These are phyloP conservation scores for Geotrypetes seraphini DNA, from an alignment of 2,797 vertebrate species.

Conservation along the genomic window DNA sequence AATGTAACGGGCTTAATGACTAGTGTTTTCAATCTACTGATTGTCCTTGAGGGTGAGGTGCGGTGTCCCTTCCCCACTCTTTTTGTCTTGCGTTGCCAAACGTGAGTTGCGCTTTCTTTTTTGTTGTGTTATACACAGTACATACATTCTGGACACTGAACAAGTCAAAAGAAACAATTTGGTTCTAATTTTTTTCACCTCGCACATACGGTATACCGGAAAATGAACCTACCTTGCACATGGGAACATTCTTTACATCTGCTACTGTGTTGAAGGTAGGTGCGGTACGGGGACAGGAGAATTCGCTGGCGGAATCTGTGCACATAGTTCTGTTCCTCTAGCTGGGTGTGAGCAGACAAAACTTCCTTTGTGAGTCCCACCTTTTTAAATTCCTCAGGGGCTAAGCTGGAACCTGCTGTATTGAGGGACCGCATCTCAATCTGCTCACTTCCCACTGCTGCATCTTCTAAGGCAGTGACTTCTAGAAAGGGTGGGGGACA, in stretches of 20 bases:
- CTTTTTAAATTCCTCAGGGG: constrained; percentile 48
- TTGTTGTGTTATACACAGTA: too few relatives aligned
- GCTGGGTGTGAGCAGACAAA: constrained; percentile 77
- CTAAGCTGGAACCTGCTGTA: constrained; percentile 1
- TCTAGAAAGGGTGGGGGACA: constrained; percentile 56
- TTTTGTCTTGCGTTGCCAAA: too few relatives aligned
- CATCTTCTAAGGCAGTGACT: constrained; percentile 62
- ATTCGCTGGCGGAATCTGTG: constrained; percentile 68
- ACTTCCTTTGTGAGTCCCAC: constrained; percentile 73
- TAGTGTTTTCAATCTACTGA: too few relatives aligned
- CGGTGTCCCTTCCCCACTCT: too few relatives aligned
- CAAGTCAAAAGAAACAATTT: too few relatives aligned
- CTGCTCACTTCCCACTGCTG: constrained; percentile 53
- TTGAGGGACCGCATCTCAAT: constrained; percentile 30
- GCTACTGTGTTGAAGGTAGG: constrained; percentile 63
- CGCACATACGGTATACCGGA: too few relatives aligned
- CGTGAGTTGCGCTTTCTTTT: too few relatives aligned
- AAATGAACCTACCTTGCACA: constrained; percentile 58
- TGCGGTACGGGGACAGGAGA: constrained; percentile 69
- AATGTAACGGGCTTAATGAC: too few relatives aligned
- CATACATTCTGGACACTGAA: too few relatives aligned
- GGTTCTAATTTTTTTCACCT: too few relatives aligned
- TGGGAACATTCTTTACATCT: constrained; percentile 52
- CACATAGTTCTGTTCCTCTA: constrained; percentile 77
- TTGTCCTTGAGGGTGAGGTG: too few relatives aligned